Evolutionary conservation across 92 coral and sea anemone genomes (phyloP).

Genomic region (Porites cylindrica): DNA sequence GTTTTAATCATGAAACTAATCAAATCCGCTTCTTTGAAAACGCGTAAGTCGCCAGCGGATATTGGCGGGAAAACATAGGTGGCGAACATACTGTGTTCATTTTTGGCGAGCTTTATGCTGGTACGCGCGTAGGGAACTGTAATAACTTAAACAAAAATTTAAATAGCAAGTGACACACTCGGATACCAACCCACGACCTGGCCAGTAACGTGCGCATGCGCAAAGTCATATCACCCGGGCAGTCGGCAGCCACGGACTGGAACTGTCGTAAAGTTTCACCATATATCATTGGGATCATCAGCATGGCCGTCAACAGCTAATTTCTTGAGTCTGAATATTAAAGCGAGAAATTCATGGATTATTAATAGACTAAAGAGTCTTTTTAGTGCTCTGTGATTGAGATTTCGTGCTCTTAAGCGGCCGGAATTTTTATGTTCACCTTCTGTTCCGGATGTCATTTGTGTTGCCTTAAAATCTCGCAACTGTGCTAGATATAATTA

Average conservation of each 20-base stretch:
- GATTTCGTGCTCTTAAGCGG: neutral
- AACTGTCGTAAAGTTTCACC: too few relatives aligned
- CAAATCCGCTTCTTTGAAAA: neutral
- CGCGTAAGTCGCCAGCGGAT: neutral
- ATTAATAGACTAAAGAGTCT: neutral
- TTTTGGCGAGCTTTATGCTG: slow-evolving; percentile 4
- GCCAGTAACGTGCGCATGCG: too few relatives aligned
- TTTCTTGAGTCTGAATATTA: neutral
- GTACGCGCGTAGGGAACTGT: neutral
- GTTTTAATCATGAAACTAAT: slow-evolving; percentile 14
- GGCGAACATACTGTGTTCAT: neutral
- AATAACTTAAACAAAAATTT: too few relatives aligned
- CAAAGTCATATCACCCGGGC: too few relatives aligned
- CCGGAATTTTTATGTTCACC: neutral
- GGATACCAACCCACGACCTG: too few relatives aligned
- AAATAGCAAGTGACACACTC: too few relatives aligned
- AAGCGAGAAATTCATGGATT: neutral
- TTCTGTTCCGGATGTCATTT: neutral
- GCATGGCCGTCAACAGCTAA: neutral
- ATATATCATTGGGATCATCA: neutral
- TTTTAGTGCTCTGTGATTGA: neutral
- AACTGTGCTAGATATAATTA: slow-evolving; percentile 11
- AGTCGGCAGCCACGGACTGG: too few relatives aligned
- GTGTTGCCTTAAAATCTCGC: neutral
- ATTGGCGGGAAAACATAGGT: slow-evolving; percentile 40